Base-by-base conservation (phyloP, 2,888 invertebrate species). In the Eristalinus sepulchralis region DNA sequence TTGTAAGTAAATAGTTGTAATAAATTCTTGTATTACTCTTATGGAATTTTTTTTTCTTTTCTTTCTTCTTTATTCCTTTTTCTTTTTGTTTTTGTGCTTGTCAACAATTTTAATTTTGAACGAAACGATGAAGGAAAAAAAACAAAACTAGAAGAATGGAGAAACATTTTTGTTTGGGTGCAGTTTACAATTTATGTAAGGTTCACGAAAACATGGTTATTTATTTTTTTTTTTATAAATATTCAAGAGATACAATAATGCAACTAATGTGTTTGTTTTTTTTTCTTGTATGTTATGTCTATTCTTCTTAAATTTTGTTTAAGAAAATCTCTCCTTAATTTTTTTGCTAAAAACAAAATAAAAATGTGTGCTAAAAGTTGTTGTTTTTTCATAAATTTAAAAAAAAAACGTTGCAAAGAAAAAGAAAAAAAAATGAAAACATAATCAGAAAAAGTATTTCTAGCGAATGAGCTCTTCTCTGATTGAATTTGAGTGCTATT, bases 251-350 rank as follows among this genome's bases (percentile, higher is more conserved):
- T 77, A 85, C 77, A 82, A 85, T 82, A 85, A 82, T 85, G 77
- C 71, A 77, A 82, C 85, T 70, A 84, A 72, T 68, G 71, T 64
- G 36, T 20, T 53, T 22, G 55, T 63, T 33, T 64, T 0, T 57
- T 24, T 39, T 3, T 1, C 36, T 47, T 59, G 13, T 13, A 20
- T 81, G 70, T 72, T 17, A 53, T 63, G 20, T 72, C 59, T 31
- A 22, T 39, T 53, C 64, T 8, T 75, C 2, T 39, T 67, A 53
- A 71, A 76, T 47, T 57, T 39, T 55, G 64, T 2, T 75, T 76
- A 77, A 82, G 85, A 85, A 85, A 85, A 85, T 85, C 85, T 85
- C 85, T 85, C 85, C 85, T 73, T 67, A 59, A 71, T 71, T 60
- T n/a, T 66, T 31, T 62, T 20, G 72, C 11, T 53, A 31, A 57